Conservation (phyloP, 2,888 invertebrate species). For the Cerastoderma edule region DNA sequence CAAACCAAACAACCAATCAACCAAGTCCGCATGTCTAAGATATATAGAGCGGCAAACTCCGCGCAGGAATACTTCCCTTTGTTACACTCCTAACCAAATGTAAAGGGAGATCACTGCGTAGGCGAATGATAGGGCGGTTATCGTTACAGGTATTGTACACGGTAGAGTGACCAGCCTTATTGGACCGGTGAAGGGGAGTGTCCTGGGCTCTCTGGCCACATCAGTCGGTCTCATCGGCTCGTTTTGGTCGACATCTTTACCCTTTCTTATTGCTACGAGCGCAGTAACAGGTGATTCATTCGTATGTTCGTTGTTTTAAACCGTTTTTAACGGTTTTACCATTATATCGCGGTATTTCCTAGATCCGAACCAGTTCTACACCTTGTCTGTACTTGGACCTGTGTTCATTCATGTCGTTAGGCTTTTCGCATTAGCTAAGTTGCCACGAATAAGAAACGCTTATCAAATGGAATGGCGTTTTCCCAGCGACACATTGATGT, state of each 20-base stretch:
- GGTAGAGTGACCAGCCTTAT: conserved; percentile 9
- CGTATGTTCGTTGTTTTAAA: not conserved
- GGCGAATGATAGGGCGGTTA: not conserved
- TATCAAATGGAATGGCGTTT: not conserved
- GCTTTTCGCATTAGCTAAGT: too few relatives aligned
- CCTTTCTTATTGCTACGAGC: conserved; percentile 5
- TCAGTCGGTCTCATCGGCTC: not conserved
- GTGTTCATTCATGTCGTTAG: too few relatives aligned
- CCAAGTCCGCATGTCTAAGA: not conserved
- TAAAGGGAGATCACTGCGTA: not conserved
- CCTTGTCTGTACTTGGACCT: too few relatives aligned
- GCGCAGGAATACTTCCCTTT: not conserved
- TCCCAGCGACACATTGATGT: too few relatives aligned
- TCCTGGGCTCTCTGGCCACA: not conserved
- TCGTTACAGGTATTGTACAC: not conserved
- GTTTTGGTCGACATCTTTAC: conserved; percentile 1
- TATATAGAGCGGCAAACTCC: not conserved
- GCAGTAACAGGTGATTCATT: not conserved
- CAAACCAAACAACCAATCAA: not conserved
- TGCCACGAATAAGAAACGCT: not conserved
- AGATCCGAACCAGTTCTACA: too few relatives aligned
- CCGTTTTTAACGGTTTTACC: not conserved
- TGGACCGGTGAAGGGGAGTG: not conserved
- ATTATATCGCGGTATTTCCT: too few relatives aligned
- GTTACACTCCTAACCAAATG: not conserved